Base-by-base conservation (phyloP, 2,888 invertebrate genomes). In the Megalurothrips usitatus region DNA sequence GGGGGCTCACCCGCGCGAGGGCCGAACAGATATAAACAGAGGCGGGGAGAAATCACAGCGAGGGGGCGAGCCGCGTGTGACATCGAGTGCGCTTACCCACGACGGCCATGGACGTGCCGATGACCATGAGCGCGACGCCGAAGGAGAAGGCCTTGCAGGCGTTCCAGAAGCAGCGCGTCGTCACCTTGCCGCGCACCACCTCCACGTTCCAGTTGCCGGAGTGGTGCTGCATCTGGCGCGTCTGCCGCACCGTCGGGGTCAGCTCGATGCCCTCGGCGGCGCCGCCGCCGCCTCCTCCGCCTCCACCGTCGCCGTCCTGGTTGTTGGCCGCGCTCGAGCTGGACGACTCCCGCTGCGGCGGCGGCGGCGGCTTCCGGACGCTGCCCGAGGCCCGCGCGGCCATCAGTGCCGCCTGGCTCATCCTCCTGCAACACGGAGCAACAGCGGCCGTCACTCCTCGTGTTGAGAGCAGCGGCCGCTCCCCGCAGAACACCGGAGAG, bases 71-170 rank as follows among this genome's bases (percentile, higher is more conserved):
- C 58, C 4, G 17, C 58, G 17, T 43, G 79, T 34, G 48, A 10
- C 17, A 80, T n/a, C n/a, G n/a, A n/a, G n/a, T 80, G 80, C 82
- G 86, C 88, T 88, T 87, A 95, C 96, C 97, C 87, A 97, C 92
- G 75, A 96, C 94, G 68, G 97, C 96, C 97, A 98, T 97, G 81
- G 95, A 94, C 81, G 94, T 94, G 34, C 97, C 97, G 79, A 96
- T 89, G 83, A 94, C 89, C 92, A 98, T 95, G 83, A 98, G 90
- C 83, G 96, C 89, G 83, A 96, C 89, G 49, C 97, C 97, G 82
- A 97, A 90, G 83, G 95, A 94, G 26, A 97, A 91, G 43, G 97
- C 97, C 84, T 96, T 94, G 87, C 97, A 97, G 49, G 97, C 97
- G 87, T 96, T 95, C 96, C 97, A 97, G 84, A 97, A 90, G 87